Base-by-base conservation (phyloP, 2,113 vertebrate genomes). In the Thunnus maccoyii region DNA sequence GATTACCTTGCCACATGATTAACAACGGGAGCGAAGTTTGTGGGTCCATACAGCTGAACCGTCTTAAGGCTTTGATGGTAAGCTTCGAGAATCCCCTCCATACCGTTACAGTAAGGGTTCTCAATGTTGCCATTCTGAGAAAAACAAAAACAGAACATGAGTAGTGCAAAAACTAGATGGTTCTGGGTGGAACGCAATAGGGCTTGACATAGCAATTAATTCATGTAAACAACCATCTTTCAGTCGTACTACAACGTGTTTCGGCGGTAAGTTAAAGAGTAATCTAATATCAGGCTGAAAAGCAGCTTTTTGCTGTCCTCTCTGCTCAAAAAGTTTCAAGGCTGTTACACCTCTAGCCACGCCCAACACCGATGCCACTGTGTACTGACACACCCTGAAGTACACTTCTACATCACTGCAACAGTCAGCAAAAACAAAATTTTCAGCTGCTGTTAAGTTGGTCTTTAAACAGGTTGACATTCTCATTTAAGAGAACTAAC, bases 31-130 rank as follows among this genome's bases (percentile, higher is more conserved):
- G 98, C 96, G 0, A 99, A 99, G 93, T 99, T 99, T 83, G 98
- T 99, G 63, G 98, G 98, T 18, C 98, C 98, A 0, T 99, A 99
- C 46, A 99, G 97, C 95, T 99, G 98, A 83, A 99, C 97, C 0
- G 96, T 96, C 93, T 97, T 97, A 89, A 99, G 96, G 94, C 97
- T 98, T 92, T 95, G 94, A 91, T 99, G 97, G 75, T 99, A 99
- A 0, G 97, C 97, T 72, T 98, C 97, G 3, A 99, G 93, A 80
- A 99, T 98, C 4, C 98, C 98, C 44, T 98, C 97, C 60, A 99
- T 99, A 61, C 98, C 98, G 0, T 95, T 94, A 86, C 98, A 99
- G 0, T 97, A 97, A 0, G 98, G 98, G 91, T 98, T 98, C 77
- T 98, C 96, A 1, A 93, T 86, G 69, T 98, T 97, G 18, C 97